phyloP scores from a whole-genome alignment of 2,113 vertebrate genomes.

The Callocephalon fimbriatum region DNA sequence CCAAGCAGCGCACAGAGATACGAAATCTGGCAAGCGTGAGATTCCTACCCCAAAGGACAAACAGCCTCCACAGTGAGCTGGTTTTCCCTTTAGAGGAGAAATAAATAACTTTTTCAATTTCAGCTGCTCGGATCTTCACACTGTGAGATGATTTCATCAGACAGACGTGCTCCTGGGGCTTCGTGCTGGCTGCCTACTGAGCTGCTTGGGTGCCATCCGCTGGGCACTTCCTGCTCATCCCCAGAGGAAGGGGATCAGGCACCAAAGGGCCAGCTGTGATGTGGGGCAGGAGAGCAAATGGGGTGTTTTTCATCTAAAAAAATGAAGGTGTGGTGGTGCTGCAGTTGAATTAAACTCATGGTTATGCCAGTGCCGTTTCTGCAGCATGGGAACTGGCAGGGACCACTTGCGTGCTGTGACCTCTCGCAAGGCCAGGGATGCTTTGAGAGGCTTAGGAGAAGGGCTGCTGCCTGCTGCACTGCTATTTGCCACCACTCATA shows the following conservation, averaged over 20 bases:
- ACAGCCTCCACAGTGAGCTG: background rate
- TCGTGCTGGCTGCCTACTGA: background rate
- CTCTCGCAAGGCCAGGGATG: background rate
- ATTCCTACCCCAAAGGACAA: background rate
- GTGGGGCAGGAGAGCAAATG: rapidly evolving
- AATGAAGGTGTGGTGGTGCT: background rate
- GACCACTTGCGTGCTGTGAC: rapidly evolving
- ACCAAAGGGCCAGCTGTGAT: background rate
- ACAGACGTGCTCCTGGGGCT: background rate
- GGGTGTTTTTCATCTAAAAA: background rate
- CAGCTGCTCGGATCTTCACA: background rate
- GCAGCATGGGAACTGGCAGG: background rate
- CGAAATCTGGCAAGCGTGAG: background rate
- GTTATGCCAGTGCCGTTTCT: background rate
- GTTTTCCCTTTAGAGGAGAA: constrained; percentile 3
- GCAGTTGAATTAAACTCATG: rapidly evolving
- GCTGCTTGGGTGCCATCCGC: background rate
- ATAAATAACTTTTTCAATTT: constrained; percentile 48
- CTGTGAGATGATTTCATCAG: background rate
- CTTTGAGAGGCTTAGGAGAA: background rate
- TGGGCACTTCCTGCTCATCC: background rate
- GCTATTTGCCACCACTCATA: background rate
- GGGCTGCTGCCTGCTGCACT: background rate
- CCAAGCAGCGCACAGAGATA: rapidly evolving
- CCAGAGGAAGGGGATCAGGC: background rate